These are phyloP conservation scores for Clusia tigrina DNA, from an alignment of 2,888 invertebrate species.

Conservation along the genomic window DNA sequence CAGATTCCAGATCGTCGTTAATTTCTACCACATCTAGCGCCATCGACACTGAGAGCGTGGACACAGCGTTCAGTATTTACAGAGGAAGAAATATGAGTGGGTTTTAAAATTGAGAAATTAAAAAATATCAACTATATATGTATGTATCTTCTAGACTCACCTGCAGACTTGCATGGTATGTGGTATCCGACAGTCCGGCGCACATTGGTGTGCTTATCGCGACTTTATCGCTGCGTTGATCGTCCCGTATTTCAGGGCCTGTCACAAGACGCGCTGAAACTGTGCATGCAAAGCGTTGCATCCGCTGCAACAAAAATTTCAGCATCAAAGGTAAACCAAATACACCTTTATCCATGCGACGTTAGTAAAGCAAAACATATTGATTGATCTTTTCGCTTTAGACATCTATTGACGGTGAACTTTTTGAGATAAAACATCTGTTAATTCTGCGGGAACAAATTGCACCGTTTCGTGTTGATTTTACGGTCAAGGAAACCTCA, in stretches of 20 bases:
- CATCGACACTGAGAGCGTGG: slow-evolving; percentile 76
- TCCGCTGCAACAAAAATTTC: slow-evolving; percentile 83
- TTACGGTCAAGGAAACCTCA: slow-evolving; percentile 89
- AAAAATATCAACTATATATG: background rate
- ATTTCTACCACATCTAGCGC: slow-evolving; percentile 73
- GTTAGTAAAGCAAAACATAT: too few relatives aligned
- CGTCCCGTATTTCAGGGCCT: slow-evolving; percentile 95
- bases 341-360: too few relatives aligned
- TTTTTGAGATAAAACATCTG: slow-evolving; percentile 98
- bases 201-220: slow-evolving; percentile 92
- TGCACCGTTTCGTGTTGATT: slow-evolving; percentile 96
- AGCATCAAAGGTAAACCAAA: slow-evolving; percentile 69
- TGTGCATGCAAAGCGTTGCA: slow-evolving; percentile 90
- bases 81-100: slow-evolving; percentile 57
- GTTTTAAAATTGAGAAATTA: slow-evolving; percentile 32
- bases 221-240: slow-evolving; percentile 88
- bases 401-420: slow-evolving; percentile 86
- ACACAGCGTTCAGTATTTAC: slow-evolving; percentile 54
- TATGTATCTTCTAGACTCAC: slow-evolving; percentile 72
- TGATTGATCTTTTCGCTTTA: slow-evolving; percentile 56
- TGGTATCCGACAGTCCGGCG: slow-evolving; percentile 99
- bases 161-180: slow-evolving; percentile 98
- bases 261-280: slow-evolving; percentile 92
- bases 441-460: slow-evolving; percentile 97
- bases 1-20: slow-evolving; percentile 75